phyloP scores from a whole-genome alignment of 2,888 invertebrate genomes.

The Cheilosia vernalis region DNA sequence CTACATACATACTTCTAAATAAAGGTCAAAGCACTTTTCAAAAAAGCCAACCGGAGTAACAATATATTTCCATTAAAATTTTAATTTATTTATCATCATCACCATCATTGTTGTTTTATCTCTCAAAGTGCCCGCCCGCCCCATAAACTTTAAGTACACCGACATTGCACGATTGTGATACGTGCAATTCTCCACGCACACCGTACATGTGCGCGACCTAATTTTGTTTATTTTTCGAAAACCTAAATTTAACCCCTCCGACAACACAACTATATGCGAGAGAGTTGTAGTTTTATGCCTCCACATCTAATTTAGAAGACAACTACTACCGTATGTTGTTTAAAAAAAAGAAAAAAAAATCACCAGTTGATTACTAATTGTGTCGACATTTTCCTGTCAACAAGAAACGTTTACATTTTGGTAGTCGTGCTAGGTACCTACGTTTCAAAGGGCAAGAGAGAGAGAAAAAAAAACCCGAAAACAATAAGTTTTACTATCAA shows the following conservation, averaged over 20 bases:
- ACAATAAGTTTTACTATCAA: constrained; percentile 38
- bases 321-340: not conserved
- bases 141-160: constrained; percentile 1
- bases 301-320: constrained; percentile 7
- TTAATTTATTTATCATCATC: not conserved
- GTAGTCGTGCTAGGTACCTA: not conserved
- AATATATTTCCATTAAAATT: not conserved
- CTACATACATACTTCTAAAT: too few species aligned
- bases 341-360: not conserved
- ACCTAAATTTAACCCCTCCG: constrained; percentile 18
- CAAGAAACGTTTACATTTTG: constrained; percentile 13
- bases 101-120: constrained; percentile 14
- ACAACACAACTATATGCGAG: not conserved
- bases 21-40: not conserved
- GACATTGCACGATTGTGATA: not conserved
- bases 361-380: constrained; percentile 39
- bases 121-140: not conserved
- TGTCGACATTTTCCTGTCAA: constrained; percentile 18
- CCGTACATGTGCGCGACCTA: not conserved
- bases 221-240: constrained; percentile 22
- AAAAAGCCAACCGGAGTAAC: not conserved
- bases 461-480: constrained; percentile 23
- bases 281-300: not conserved
- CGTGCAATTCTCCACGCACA: constrained; percentile 10
- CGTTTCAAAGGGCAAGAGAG: constrained; percentile 17